These are phyloP conservation scores for Odontomachus brunneus DNA, from an alignment of 1,140 invertebrate species.

Conservation along the genomic window DNA sequence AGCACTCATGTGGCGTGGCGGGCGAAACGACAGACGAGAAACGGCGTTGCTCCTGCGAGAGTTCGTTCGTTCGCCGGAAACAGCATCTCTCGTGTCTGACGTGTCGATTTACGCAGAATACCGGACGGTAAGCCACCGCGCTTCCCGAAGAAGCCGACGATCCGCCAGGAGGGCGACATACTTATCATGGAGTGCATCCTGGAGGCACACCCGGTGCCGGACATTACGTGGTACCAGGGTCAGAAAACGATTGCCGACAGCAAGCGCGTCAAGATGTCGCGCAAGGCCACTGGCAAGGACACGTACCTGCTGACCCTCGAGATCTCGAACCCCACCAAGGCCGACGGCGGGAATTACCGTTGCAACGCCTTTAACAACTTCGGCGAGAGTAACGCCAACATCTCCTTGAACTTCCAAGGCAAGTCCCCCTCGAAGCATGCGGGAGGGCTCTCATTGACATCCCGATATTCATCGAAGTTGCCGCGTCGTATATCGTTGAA, in stretches of 20 bases:
- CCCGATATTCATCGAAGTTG: background rate
- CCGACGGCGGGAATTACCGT: slow-evolving; percentile 98
- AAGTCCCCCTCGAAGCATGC: slow-evolving; percentile 83
- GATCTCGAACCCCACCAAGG: slow-evolving; percentile 96
- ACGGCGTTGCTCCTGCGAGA: background rate
- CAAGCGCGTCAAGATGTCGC: slow-evolving; percentile 93
- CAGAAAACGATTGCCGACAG: slow-evolving; percentile 93
- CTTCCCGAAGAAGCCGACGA: slow-evolving; percentile 98
- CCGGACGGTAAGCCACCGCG: slow-evolving; percentile 97
- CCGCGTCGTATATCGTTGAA: background rate
- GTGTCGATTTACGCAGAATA: slow-evolving; percentile 88
- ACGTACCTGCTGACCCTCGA: slow-evolving; percentile 95
- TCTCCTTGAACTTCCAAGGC: slow-evolving; percentile 99
- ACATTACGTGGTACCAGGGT: slow-evolving; percentile 98
- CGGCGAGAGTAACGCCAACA: slow-evolving; percentile 99
- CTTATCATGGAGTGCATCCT: slow-evolving; percentile 98
- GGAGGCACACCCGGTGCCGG: slow-evolving; percentile 97
- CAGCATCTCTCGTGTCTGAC: slow-evolving; percentile 53
- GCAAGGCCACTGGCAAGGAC: slow-evolving; percentile 94
- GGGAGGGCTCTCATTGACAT: slow-evolving; percentile 49
- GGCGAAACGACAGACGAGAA: background rate
- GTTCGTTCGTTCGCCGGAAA: background rate
- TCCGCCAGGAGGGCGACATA: slow-evolving; percentile 96
- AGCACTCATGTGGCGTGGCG: slow-evolving; percentile 13
- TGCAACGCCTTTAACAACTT: slow-evolving; percentile 99